These are phyloP conservation scores for Trachelus stipa DNA, from an alignment of 2,888 invertebrate genomes.

Conservation along the genomic window DNA sequence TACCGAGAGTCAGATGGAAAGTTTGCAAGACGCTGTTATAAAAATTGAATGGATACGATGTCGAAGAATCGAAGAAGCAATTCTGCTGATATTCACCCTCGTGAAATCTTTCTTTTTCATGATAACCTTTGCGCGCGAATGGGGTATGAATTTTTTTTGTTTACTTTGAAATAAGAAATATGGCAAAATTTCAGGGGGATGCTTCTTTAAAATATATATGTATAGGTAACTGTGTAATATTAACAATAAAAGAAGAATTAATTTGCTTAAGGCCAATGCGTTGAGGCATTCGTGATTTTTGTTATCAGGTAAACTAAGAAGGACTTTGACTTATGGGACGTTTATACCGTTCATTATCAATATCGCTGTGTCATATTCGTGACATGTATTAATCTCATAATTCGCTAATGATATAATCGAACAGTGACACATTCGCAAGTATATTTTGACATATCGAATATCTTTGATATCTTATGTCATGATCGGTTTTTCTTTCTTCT, in stretches of 20 bases:
- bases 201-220: not conserved
- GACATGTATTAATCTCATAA: not conserved
- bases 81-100: not conserved
- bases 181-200: conserved; percentile 47
- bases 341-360: not conserved
- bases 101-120: conserved; percentile 1
- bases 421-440: conserved; percentile 19
- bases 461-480: not conserved
- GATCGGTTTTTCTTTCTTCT: not conserved
- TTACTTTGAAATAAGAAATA: conserved; percentile 45
- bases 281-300: not conserved
- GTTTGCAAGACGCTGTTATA: not conserved
- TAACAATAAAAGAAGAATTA: not conserved
- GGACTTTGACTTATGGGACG: not conserved
- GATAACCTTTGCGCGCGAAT: not conserved
- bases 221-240: not conserved
- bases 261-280: not conserved
- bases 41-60: not conserved
- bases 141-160: not conserved
- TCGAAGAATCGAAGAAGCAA: conserved; percentile 4
- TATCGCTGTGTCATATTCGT: not conserved
- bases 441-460: conserved; percentile 22
- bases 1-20: conserved; percentile 1
- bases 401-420: conserved; percentile 19
- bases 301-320: not conserved